Evolutionary conservation across 2,113 vertebrate species (phyloP), one percentile per base, ranked within the genome.

Genomic region (Orientallactaga bullata): DNA sequence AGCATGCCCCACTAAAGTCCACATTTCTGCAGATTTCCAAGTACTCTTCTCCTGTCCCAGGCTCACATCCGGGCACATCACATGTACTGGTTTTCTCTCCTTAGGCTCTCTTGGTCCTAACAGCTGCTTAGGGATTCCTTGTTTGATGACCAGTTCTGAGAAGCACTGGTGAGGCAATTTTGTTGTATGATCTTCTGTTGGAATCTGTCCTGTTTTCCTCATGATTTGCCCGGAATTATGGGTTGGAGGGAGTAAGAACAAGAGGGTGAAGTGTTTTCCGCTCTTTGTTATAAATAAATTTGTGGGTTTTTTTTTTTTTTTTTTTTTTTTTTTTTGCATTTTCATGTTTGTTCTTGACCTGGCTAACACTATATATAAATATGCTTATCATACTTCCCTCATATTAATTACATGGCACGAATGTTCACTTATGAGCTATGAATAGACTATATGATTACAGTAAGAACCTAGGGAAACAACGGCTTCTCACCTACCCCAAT

Each of bases 261-360:
- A 42, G 60, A 35, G 21, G 55, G 21, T 63, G 47, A 82, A 79
- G 55, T 20, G 58, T 68, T 18, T 35, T 18, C 24, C 28, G 16
- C 32, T 68, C 47, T 81, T 4, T 80, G 24, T 39, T 81, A 32
- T 55, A 35, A 65, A 91, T 78, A 81, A 47, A 74, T 13, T 2
- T 58, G 58, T 85, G 61, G 68, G 73, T 96, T 95, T 91, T 74
- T 72, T 76, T 89, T 73, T 47, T 47, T 47, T 47, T 89, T 73
- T 47, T 47, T 47, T 47, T 96, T 95, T 91, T 74, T 72, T 76
- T 89, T 73, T 47, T 47, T 47, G 5, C 23, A 51, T 55, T 55
- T 60, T 5, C 68, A 21, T 37, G 88, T 88, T 55, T 92, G 26
- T 76, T 68, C 61, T 71, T 81, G 78, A 88, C 51, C 47, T 42